Percentiles rank a stretch among this genome's conserved stretches.
Conservation (phyloP, 2,797 vertebrate genomes). For the Propithecus perrieri region DNA sequence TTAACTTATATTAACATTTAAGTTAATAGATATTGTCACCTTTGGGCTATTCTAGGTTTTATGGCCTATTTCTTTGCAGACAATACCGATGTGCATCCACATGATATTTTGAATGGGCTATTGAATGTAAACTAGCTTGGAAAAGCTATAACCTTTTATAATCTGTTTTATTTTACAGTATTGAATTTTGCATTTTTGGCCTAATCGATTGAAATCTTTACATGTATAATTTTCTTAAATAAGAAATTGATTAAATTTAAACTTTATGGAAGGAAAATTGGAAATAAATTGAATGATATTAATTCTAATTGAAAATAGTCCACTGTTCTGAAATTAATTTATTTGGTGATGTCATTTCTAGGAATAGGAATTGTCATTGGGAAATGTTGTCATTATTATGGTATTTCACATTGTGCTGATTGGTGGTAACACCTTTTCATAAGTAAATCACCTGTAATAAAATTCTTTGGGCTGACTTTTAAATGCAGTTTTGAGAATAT, state of each 20-base stretch:
- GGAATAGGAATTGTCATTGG: background rate
- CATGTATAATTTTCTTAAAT: slow-evolving; percentile 13
- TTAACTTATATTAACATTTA: background rate
- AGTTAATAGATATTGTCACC: background rate
- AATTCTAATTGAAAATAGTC: slow-evolving; percentile 40
- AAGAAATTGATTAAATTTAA: slow-evolving; percentile 49
- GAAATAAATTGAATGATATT: slow-evolving; percentile 39
- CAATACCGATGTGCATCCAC: background rate
- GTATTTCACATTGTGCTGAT: slow-evolving; percentile 17
- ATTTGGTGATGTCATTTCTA: slow-evolving; percentile 26
- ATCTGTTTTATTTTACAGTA: background rate
- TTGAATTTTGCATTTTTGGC: slow-evolving; percentile 33
- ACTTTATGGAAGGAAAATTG: slow-evolving; percentile 11
- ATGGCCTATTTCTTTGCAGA: background rate
- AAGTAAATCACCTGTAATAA: slow-evolving; percentile 38
- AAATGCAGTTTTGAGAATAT: background rate
- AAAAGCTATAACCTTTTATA: slow-evolving; percentile 18
- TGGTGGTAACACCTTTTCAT: background rate
- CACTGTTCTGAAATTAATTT: slow-evolving; percentile 34
- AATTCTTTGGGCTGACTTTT: background rate
- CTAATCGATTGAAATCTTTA: slow-evolving; percentile 39
- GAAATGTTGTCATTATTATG: slow-evolving; percentile 29
- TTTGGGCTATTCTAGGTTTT: background rate
- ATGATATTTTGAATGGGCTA: background rate
- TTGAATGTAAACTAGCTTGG: background rate